Conservation (phyloP, 2,888 invertebrate species). For the Frankliniella fusca region DNA sequence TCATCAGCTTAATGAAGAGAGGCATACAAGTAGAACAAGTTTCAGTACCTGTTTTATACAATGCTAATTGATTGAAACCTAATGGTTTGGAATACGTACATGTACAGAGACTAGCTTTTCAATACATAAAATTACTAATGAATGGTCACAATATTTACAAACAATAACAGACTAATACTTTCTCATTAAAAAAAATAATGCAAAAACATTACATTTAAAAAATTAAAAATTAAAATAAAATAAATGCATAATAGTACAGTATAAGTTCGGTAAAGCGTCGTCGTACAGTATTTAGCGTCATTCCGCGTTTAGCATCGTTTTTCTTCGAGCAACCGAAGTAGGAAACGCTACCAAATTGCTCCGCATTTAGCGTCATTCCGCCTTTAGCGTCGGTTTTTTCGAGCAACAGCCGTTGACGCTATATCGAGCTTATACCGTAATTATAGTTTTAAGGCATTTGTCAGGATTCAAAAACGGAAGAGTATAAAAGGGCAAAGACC, state of each 20-base stretch:
- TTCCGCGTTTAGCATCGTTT: no score
- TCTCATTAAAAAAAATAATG: background rate
- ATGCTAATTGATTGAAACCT: background rate
- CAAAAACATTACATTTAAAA: no score
- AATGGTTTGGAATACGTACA: background rate
- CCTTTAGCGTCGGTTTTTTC: no score
- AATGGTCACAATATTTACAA: background rate
- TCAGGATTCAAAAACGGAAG: background rate
- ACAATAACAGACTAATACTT: background rate
- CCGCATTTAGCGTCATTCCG: no score
- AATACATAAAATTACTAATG: background rate
- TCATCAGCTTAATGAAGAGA: background rate
- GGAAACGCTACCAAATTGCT: no score
- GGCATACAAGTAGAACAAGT: background rate
- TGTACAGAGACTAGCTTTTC: constrained; percentile 10
- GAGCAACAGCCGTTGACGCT: no score
- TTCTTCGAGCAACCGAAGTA: no score
- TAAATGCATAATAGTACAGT: background rate
- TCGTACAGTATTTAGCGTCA: no score
- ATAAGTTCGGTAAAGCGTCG: no score
- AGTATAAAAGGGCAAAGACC: background rate
- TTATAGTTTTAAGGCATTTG: background rate
- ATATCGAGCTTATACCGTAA: no score
- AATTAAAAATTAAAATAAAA: background rate
- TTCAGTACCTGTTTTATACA: constrained; percentile 1